Base-by-base conservation (phyloP, 2,797 vertebrate species). In the Scolopax rusticola region DNA sequence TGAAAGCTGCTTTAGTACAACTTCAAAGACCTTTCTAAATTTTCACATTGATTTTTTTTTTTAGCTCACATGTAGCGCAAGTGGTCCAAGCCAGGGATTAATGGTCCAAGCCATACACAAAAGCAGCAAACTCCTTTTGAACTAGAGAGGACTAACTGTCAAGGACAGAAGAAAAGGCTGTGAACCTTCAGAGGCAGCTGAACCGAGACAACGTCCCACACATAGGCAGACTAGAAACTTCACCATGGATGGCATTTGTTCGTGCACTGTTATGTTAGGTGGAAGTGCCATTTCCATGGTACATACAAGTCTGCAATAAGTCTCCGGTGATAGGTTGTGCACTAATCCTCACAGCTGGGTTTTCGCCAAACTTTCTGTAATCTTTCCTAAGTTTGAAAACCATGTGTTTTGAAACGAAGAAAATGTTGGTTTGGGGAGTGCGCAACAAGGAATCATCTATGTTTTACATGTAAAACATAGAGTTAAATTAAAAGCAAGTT, bases 191-290 rank as follows among this genome's bases (percentile, higher is more conserved):
- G 33, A 47, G 28, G 27, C 54, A 56, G n/a, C 38, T 23, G 50
- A 84, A 45, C 30, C 6, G 38, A 59, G 63, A 24, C 27, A 2
- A 1, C 12, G 12, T 15, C 64, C 32, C 53, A 36, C 19, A 23
- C 8, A 1, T 6, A 7, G 6, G 15, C 6, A 9, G n/a, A 20
- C 16, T 3, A 57, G 53, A 47, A 64, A 36, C n/a, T 7, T 38
- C 45, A 18, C 68, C 14, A 15, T 9, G 1, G 0, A 17, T 6
- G 27, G 15, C 9, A 1, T 40, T 23, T 1, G 0, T 15, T n/a
- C 7, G 2, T 15, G 6, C 28, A 12, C 4, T 3, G 19, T 13
- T 17, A 36, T 36, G 36, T 36, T 36, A n/a, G 15, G 60, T n/a
- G 43, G 43, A 53, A 64, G 24, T 1, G 36, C 45, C 56, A 8